Base-by-base conservation (phyloP, 2,888 invertebrate genomes). In the Drosophila subsilvestris region DNA sequence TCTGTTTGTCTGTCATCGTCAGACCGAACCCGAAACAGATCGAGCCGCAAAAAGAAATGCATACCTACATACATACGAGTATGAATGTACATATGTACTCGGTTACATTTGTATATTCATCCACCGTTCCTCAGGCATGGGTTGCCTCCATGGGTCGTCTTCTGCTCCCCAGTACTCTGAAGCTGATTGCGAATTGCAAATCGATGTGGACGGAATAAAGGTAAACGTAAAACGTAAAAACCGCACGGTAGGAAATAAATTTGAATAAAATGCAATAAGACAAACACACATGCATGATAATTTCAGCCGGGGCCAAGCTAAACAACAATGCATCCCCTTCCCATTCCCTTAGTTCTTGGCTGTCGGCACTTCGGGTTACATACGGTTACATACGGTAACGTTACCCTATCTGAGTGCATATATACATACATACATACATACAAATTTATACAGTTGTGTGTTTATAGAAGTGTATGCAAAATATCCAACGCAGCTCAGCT, bases 261-360 rank as follows among this genome's bases (percentile, higher is more conserved):
- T 88, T 86, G 86, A 88, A 89, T 86, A 88, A 88, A 85, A 86
- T 84, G 89, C 89, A 84, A 88, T 83, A 83, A 85, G 83, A 88
- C 89, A 84, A 83, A 70, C 81, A 80, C 81, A 80, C 83, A 86
- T 78, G 76, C 78, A 80, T 86, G 86, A 84, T 84, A 84, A 88
- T 88, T 86, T 79, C 79, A 83, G 79, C 71, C 48, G 56, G 57
- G 55, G n/a, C 65, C 27, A 63, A 29, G 68, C 67, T 50, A 73
- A 66, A 43, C 54, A 63, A 73, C 71, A 72, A 65, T 61, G 56
- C 57, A 37, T 37, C 37, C n/a, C n/a, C n/a, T 43, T 25, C 6
- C 25, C 37, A 47, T 61, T 49, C 73, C 68, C 74, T 55, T 76
- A 53, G 59, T 55, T 61, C 55, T 63, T 57, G 67, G 63, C 81